Percentiles rank a stretch among this genome's conserved stretches.
Evolutionary conservation across 2,113 vertebrate species (phyloP).

Genomic region (Brachypodius melanocephalos): DNA sequence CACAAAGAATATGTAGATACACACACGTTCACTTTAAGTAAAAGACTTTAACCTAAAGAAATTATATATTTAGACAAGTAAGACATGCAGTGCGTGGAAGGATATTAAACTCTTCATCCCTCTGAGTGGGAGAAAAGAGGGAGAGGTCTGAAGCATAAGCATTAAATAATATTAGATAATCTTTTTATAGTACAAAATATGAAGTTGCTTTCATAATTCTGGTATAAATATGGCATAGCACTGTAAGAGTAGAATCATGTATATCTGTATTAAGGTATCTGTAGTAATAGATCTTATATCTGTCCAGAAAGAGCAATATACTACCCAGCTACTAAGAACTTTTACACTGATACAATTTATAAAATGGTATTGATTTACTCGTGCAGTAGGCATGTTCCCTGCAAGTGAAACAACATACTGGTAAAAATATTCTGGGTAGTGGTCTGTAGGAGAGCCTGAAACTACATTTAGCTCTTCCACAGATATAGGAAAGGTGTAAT

Average conservation of each 20-base stretch:
- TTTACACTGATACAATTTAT: slow-evolving; percentile 20
- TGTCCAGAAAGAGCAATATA: slow-evolving; percentile 5
- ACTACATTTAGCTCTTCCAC: background rate
- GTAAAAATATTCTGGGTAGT: background rate
- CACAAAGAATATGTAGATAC: background rate
- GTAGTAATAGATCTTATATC: slow-evolving; percentile 1
- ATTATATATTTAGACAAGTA: slow-evolving; percentile 10
- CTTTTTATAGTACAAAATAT: background rate
- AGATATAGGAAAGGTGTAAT: background rate
- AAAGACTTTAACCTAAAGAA: slow-evolving; percentile 1
- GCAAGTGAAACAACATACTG: background rate
- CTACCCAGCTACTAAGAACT: background rate
- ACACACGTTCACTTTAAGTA: background rate
- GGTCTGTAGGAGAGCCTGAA: background rate
- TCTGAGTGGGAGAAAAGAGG: background rate
- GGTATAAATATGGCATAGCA: background rate
- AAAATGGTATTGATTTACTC: slow-evolving; percentile 42
- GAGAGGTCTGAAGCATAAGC: background rate
- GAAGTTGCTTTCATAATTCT: background rate
- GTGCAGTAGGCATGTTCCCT: background rate
- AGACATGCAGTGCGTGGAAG: background rate
- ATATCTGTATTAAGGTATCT: background rate
- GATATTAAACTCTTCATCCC: slow-evolving; percentile 4
- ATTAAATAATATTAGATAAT: slow-evolving; percentile 19
- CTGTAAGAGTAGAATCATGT: background rate